A percentile compares a stretch with the other conserved stretches of the same genome.
Evolutionary conservation across 2,888 invertebrate genomes (phyloP).

Genomic region (Agapostemon virescens): DNA sequence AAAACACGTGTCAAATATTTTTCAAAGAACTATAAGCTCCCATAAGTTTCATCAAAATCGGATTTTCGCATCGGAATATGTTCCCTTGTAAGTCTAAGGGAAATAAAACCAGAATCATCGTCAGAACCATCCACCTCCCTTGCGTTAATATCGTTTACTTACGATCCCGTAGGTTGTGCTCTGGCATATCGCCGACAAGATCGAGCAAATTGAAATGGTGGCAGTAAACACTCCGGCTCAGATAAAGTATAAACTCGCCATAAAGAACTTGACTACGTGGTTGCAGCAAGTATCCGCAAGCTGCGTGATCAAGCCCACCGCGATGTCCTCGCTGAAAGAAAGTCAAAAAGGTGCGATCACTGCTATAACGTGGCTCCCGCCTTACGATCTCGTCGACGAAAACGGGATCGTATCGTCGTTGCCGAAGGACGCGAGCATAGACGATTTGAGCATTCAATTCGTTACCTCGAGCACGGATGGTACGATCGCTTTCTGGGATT

Average conservation of each 20-base stretch:
- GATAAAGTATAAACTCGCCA: constrained; percentile 83
- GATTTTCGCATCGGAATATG: too few species aligned
- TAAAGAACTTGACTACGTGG: constrained; percentile 86
- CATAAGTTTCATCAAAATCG: too few species aligned
- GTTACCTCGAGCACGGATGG: constrained; percentile 86
- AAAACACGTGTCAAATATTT: too few species aligned
- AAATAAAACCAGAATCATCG: too few species aligned
- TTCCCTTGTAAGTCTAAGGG: too few species aligned
- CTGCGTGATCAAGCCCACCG: constrained; percentile 83
- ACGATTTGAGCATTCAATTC: constrained; percentile 83
- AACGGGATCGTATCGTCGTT: constrained; percentile 83
- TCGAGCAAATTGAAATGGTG: constrained; percentile 84
- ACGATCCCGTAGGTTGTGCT: constrained; percentile 82
- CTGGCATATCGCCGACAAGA: constrained; percentile 86
- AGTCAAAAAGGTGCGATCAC: constrained; percentile 86
- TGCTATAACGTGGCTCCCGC: constrained; percentile 86
- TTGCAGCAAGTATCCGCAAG: constrained; percentile 84
- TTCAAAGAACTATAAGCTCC: too few species aligned
- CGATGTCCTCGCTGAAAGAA: constrained; percentile 83
- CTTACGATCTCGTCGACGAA: constrained; percentile 83
- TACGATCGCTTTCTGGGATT: constrained; percentile 86
- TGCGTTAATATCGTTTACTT: background rate
- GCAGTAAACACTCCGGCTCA: constrained; percentile 84
- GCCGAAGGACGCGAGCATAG: constrained; percentile 74
- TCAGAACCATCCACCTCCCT: too few species aligned